These are phyloP conservation scores for Caerostris darwini DNA, from an alignment of 1,140 invertebrate species.

Conservation along the genomic window DNA sequence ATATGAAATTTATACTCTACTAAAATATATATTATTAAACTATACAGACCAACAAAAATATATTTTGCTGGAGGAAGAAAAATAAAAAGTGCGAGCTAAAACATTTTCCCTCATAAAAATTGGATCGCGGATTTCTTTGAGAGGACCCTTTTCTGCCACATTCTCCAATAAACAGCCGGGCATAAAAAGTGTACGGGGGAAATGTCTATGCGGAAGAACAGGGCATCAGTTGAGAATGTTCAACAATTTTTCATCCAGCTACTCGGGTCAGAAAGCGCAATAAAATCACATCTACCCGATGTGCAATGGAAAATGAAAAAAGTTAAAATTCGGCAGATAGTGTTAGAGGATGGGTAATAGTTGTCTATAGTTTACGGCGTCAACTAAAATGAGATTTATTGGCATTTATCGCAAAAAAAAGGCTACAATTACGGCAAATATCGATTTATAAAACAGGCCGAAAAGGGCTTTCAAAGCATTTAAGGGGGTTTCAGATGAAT, in stretches of 20 bases:
- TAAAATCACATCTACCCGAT: neutral
- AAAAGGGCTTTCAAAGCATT: neutral
- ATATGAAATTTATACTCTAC: too few species aligned
- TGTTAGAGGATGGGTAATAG: neutral
- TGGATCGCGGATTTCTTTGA: neutral
- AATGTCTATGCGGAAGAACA: slow-evolving; percentile 40
- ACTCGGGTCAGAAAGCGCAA: slow-evolving; percentile 6
- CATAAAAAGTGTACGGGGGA: neutral
- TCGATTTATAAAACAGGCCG: slow-evolving; percentile 1
- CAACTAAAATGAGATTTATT: slow-evolving; percentile 40
- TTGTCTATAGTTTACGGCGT: slow-evolving; percentile 24
- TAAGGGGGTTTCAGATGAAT: too few species aligned
- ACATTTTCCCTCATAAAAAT: slow-evolving; percentile 12
- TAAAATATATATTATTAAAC: too few species aligned
- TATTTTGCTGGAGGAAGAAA: neutral
- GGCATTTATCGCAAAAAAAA: neutral
- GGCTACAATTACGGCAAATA: neutral
- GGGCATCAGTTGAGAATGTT: slow-evolving; percentile 23
- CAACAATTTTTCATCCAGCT: slow-evolving; percentile 49
- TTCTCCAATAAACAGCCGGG: slow-evolving; percentile 4
- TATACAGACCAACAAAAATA: too few species aligned
- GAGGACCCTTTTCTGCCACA: neutral
- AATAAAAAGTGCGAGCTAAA: neutral
- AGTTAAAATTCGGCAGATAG: neutral
- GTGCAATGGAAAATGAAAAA: neutral